These are phyloP conservation scores for Aphis gossypii DNA, from an alignment of 1,140 invertebrate species.

Conservation along the genomic window DNA sequence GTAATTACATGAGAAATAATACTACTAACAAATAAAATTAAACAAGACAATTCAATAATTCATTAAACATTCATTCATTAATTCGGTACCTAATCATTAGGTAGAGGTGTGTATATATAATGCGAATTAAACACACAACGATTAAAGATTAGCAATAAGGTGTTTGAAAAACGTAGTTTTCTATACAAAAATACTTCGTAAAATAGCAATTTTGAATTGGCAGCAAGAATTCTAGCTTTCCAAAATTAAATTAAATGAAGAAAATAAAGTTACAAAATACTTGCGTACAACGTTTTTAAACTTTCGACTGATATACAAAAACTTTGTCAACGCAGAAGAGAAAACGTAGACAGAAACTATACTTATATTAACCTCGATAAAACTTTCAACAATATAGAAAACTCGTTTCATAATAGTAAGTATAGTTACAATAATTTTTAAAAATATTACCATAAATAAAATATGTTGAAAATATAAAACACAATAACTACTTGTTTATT, in stretches of 20 bases:
- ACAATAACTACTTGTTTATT: background rate
- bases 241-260: background rate
- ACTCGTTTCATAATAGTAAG: background rate
- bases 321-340: background rate
- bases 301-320: background rate
- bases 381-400: conserved; percentile 18
- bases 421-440: background rate
- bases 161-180: background rate
- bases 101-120: background rate
- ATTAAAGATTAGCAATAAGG: background rate
- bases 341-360: conserved; percentile 9
- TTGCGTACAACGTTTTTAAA: background rate
- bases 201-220: background rate
- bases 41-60: background rate
- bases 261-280: conserved; percentile 17
- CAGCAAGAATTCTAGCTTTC: background rate
- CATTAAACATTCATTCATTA: background rate
- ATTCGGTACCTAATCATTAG: background rate
- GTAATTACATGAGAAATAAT: background rate
- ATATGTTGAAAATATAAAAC: background rate
- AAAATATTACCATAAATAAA: background rate
- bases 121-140: background rate
- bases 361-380: background rate
- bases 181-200: background rate
- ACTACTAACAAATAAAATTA: background rate